Conservation (phyloP, 2,888 invertebrate species). For the Amblyteles armatorius region DNA sequence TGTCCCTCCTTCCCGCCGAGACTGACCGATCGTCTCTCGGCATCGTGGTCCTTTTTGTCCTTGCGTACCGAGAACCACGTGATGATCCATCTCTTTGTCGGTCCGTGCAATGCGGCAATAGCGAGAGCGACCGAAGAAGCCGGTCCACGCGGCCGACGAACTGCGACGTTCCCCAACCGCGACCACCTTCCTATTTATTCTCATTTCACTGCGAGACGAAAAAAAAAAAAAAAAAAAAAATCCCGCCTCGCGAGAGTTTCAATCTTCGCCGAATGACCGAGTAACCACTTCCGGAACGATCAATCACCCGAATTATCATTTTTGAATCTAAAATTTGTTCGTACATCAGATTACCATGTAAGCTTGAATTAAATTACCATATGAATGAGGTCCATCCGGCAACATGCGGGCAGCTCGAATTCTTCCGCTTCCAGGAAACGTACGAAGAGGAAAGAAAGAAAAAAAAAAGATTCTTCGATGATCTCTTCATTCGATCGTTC, state of each 20-base stretch:
- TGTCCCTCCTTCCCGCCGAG: conserved; percentile 51
- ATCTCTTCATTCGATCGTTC: conserved; percentile 62
- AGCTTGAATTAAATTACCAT: conserved; percentile 45
- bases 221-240: too few species aligned
- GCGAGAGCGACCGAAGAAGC: neutral
- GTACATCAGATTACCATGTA: neutral
- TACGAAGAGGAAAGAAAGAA: conserved; percentile 22
- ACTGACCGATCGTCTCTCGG: conserved; percentile 46
- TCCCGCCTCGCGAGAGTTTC: too few species aligned
- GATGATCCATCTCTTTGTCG: conserved; percentile 69
- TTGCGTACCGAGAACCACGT: conserved; percentile 66
- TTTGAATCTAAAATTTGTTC: conserved; percentile 1
- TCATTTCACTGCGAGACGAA: conserved; percentile 16
- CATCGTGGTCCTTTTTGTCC: conserved; percentile 65
- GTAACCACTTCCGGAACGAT: conserved; percentile 17
- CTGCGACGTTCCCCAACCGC: neutral
- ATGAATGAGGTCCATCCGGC: conserved; percentile 23
- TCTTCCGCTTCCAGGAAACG: conserved; percentile 48
- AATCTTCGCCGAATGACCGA: conserved; percentile 16
- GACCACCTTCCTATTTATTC: conserved; percentile 5
- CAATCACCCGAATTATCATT: conserved; percentile 19
- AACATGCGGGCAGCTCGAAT: neutral
- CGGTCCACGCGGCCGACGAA: conserved; percentile 3
- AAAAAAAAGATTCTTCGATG: conserved; percentile 27
- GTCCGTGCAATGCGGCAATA: conserved; percentile 23